Conservation (phyloP, 2,797 vertebrate genomes). For the Hybognathus amarus region DNA sequence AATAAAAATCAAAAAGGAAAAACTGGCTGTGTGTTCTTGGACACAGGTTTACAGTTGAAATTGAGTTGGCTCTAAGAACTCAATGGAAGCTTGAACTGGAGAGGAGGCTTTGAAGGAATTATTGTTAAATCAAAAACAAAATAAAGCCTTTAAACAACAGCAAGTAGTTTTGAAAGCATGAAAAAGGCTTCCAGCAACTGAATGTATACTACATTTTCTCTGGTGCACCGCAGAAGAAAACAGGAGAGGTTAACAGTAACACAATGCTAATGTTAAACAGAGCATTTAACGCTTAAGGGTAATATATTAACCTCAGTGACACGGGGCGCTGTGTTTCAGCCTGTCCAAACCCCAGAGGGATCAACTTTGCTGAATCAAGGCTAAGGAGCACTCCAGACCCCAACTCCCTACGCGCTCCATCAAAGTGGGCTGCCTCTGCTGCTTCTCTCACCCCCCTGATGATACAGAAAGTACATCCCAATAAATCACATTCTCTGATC, state of each 20-base stretch:
- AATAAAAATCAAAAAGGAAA: slow-evolving; percentile 4
- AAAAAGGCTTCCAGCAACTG: slow-evolving; percentile 24
- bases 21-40: slow-evolving; percentile 33
- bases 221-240: slow-evolving; percentile 21
- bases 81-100: background rate
- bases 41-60: slow-evolving; percentile 28
- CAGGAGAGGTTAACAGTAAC: slow-evolving; percentile 31
- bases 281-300: slow-evolving; percentile 14
- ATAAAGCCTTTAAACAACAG: slow-evolving; percentile 35
- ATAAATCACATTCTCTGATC: slow-evolving; percentile 79
- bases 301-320: slow-evolving; percentile 42
- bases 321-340: slow-evolving; percentile 25
- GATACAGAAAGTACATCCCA: slow-evolving; percentile 69
- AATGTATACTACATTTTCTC: slow-evolving; percentile 24
- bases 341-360: slow-evolving; percentile 24
- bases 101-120: background rate
- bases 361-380: slow-evolving; percentile 32
- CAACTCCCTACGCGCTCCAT: slow-evolving; percentile 43
- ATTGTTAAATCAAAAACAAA: slow-evolving; percentile 36
- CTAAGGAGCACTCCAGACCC: slow-evolving; percentile 29
- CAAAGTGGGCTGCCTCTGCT: slow-evolving; percentile 13
- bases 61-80: slow-evolving; percentile 21
- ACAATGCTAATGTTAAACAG: slow-evolving; percentile 44
- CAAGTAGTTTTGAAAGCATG: slow-evolving; percentile 13
- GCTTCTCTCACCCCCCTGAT: slow-evolving; percentile 27